Evolutionary conservation across 2,888 invertebrate species (phyloP), one percentile per base, ranked within the genome.

Genomic region (Mesochorus sp.): DNA sequence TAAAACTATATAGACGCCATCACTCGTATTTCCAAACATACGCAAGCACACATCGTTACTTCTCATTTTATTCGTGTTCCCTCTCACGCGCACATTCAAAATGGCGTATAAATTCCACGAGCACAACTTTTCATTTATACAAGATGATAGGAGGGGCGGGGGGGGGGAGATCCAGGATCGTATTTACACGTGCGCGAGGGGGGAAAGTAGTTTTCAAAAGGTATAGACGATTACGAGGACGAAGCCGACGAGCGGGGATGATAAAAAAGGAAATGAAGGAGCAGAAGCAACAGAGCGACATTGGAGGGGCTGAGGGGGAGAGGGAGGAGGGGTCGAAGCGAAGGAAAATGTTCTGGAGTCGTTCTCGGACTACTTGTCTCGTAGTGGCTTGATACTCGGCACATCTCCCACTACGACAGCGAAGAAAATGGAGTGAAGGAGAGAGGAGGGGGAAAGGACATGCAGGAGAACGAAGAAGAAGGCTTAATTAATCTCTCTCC

Each of bases 401-500:
- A 39, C 14, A 6, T 44, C 19, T 10, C 17, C 34, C 44, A 57
- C 57, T n/a, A 37, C 34, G 21, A 8, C 21, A 4, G 47, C 47
- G 37, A 49, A 19, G 66, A 31, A 39, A 51, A 12, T n/a, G 39
- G 26, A 19, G 21, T 19, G 34, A 28, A 53, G 19, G 55, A 39
- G 37, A 57, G 19, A 26, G 61, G 57, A 47, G 53, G 44, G 72
- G 76, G n/a, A 31, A 39, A 51, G 19, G 39, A 37, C 28, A 26
- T 19, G 34, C 42, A 53, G 19, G 55, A 39, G 37, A 57, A 14
- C 26, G 61, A 61, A 47, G 53, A 51, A 77, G 76, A 81, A 67
- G 75, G 79, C 81, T 82, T 83, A 84, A 84, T 84, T 83, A 83
- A 84, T 84, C 80, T 82, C 78, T 80, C 82, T 72, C 80, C 47